Conservation (phyloP, 2,888 invertebrate genomes). For the Ptychoptera albimana region DNA sequence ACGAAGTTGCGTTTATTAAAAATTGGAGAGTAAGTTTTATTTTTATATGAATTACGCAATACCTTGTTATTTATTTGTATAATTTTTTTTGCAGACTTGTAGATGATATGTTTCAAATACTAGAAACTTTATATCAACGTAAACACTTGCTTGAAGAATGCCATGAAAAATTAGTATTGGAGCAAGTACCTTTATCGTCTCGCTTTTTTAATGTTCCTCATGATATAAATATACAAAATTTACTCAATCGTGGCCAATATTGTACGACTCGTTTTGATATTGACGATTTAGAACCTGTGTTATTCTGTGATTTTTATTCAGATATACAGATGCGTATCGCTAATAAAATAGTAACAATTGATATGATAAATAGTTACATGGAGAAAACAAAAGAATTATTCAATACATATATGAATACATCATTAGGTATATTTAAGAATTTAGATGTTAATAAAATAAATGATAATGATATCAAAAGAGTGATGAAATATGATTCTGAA, state of each 20-base stretch:
- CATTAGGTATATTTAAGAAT: constrained; percentile 2
- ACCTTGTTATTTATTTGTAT: no score
- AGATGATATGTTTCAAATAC: constrained; percentile 6
- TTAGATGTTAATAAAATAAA: constrained; percentile 1
- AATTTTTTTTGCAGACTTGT: background rate
- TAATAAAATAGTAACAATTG: constrained; percentile 25
- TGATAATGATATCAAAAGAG: constrained; percentile 2
- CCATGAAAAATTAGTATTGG: constrained; percentile 7
- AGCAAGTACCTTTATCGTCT: constrained; percentile 5
- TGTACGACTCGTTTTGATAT: constrained; percentile 20
- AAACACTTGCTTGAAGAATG: constrained; percentile 8
- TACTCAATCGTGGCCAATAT: constrained; percentile 25
- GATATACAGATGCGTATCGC: constrained; percentile 29
- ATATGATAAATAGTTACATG: constrained; percentile 11
- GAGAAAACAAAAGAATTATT: constrained; percentile 1
- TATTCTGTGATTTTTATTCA: constrained; percentile 29
- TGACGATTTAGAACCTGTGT: constrained; percentile 17
- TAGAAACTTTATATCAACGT: constrained; percentile 6
- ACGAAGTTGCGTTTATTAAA: constrained; percentile 8
- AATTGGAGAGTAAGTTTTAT: constrained; percentile 4
- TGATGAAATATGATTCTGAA: background rate
- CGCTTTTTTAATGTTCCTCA: constrained; percentile 17
- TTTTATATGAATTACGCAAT: no score
- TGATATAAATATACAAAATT: constrained; percentile 19
- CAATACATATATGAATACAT: background rate